Evolutionary conservation across 2,888 invertebrate species (phyloP), one percentile per base, ranked within the genome.

Genomic region (Suillia variegata): DNA sequence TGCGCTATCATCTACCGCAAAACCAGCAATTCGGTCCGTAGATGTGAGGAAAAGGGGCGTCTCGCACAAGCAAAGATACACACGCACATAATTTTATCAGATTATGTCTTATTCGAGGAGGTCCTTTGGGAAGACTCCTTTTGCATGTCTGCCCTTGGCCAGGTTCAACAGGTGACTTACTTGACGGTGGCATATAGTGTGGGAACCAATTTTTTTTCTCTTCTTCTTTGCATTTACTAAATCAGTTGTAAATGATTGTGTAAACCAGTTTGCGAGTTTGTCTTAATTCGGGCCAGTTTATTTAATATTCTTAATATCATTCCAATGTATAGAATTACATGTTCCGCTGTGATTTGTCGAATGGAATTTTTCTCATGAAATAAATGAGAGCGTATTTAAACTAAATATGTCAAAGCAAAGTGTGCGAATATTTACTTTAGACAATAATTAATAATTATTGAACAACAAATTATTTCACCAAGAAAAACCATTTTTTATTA

Each of bases 71-170:
- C 21, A 56, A 50, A 33, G 72, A 67, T 71, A 68, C 66, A 68
- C 73, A n/a, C n/a, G n/a, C n/a, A n/a, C n/a, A n/a, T n/a, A 71
- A 74, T 69, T 74, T 73, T 66, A 70, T 75, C 76, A 69, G 72
- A 70, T 74, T 69, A 70, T 50, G 33, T n/a, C 55, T 31, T 20
- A 8, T 38, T 50, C 56, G 61, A 45, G 54, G 55, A 61, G n/a
- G n/a, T n/a, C 63, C 65, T 64, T 63, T 62, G 70, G 63, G 67
- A 66, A 63, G 60, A 60, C 62, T 62, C 61, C 56, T 62, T 51
- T 50, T 54, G 31, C 57, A 57, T 42, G 58, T 56, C 12, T 52
- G 58, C 57, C 21, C 17, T 24, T n/a, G 24, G 18, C 52, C 49
- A 13, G 15, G 58, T 62, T 74, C 74, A 75, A 71, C 75, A 77